phyloP scores from a whole-genome alignment of 2,888 invertebrate species.

The Tetranychus piercei region DNA sequence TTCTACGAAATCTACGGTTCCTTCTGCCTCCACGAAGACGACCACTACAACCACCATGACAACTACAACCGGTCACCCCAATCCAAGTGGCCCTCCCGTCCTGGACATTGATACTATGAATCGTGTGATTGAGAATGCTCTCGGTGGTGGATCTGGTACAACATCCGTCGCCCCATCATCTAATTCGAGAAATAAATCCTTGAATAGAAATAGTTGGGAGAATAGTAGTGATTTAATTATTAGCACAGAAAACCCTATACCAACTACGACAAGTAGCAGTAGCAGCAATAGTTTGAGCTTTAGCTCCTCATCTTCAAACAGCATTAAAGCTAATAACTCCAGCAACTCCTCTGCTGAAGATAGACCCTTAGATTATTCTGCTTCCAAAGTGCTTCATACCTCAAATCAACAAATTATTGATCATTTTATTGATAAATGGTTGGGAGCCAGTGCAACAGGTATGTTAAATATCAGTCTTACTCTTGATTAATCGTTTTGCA shows the following conservation, averaged over 20 bases:
- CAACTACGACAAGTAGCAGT: background rate
- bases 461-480: too few species aligned
- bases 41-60: background rate
- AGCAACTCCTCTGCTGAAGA: conserved; percentile 1
- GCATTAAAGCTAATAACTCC: background rate
- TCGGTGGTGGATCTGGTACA: conserved; percentile 12
- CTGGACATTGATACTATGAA: conserved; percentile 21
- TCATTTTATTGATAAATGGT: conserved; percentile 39
- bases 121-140: conserved; percentile 22
- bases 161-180: background rate
- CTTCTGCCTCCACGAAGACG: background rate
- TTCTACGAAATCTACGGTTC: conserved; percentile 4
- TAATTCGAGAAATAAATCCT: background rate
- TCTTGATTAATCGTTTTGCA: too few species aligned
- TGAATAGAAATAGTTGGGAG: background rate
- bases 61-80: background rate
- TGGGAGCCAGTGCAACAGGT: conserved; percentile 23
- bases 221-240: conserved; percentile 4
- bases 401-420: conserved; percentile 43
- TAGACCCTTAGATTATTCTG: conserved; percentile 10
- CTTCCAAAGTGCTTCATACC: conserved; percentile 29
- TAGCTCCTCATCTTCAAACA: background rate
- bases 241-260: background rate
- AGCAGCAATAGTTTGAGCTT: background rate
- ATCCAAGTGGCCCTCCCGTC: conserved; percentile 17